Evolutionary conservation across 2,888 invertebrate genomes (phyloP).

Genomic region (Isoperla grammatica): DNA sequence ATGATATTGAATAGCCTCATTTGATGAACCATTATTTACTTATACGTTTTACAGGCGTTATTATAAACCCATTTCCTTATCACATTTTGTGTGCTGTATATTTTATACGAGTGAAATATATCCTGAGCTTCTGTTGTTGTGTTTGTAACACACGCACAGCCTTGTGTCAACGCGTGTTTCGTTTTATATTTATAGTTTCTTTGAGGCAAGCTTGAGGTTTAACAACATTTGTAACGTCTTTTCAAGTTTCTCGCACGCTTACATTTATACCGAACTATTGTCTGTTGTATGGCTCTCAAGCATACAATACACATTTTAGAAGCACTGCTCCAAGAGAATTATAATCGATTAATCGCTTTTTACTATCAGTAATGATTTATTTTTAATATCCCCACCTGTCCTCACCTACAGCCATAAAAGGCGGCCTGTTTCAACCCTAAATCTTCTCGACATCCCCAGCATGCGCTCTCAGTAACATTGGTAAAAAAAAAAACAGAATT

Average conservation of each 20-base stretch:
- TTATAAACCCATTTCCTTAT: no score
- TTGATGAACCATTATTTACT: no score
- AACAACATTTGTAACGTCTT: no score
- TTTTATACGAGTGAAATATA: no score
- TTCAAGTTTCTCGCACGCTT: background rate
- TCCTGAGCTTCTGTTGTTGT: no score
- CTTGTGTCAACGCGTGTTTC: no score
- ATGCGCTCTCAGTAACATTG: background rate
- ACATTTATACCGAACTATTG: background rate
- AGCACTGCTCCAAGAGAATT: background rate
- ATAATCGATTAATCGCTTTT: constrained; percentile 15
- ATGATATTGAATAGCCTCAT: no score
- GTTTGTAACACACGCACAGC: no score
- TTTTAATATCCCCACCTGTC: constrained; percentile 1
- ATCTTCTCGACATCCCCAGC: background rate
- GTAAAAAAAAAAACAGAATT: background rate
- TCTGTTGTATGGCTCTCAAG: background rate
- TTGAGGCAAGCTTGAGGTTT: no score
- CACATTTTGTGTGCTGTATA: no score
- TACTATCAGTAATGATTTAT: constrained; percentile 9
- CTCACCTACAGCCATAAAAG: constrained; percentile 8
- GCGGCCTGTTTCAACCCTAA: constrained; percentile 5
- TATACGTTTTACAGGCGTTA: no score
- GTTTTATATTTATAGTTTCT: no score
- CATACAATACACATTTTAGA: background rate